A percentile compares a stretch with the other conserved stretches of the same genome.
Evolutionary conservation across 1,140 invertebrate genomes (phyloP).

Genomic region (Magallana gigas): DNA sequence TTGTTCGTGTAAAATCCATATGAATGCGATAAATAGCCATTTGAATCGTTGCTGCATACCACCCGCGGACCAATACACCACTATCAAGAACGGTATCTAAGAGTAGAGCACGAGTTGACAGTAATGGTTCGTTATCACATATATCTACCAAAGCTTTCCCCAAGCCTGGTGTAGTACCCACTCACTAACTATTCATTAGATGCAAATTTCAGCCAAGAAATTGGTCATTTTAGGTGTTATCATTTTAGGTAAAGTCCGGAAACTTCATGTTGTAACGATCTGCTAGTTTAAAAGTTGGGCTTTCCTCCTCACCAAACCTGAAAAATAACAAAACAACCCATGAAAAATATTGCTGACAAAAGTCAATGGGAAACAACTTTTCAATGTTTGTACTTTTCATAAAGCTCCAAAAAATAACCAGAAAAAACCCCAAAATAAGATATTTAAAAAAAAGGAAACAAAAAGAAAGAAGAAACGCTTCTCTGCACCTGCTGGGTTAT

Average conservation of each 20-base stretch:
- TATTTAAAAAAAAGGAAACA: no score
- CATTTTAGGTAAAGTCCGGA: slow-evolving; percentile 30
- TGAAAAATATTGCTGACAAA: not conserved
- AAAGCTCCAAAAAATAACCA: no score
- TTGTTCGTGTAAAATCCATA: slow-evolving; percentile 13
- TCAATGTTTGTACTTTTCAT: no score
- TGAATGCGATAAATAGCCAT: slow-evolving; percentile 33
- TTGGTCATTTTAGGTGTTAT: slow-evolving; percentile 29
- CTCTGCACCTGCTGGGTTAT: no score
- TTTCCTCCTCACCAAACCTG: slow-evolving; percentile 1
- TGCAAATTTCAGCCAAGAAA: slow-evolving; percentile 31
- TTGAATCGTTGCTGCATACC: slow-evolving; percentile 38
- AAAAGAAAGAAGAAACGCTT: no score
- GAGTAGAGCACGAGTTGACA: slow-evolving; percentile 26
- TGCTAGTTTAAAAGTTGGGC: not conserved
- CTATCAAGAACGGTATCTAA: slow-evolving; percentile 22
- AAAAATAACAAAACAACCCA: not conserved
- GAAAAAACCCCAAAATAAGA: no score
- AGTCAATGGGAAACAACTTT: not conserved
- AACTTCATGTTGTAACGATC: slow-evolving; percentile 17
- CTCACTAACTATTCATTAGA: slow-evolving; percentile 25
- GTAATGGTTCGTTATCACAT: not conserved
- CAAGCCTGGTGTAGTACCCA: not conserved
- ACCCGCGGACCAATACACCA: slow-evolving; percentile 44
- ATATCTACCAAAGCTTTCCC: slow-evolving; percentile 13